Evolutionary conservation across 2,888 invertebrate genomes (phyloP), one percentile per base, ranked within the genome.

Genomic region (Hoplodrina blanda): DNA sequence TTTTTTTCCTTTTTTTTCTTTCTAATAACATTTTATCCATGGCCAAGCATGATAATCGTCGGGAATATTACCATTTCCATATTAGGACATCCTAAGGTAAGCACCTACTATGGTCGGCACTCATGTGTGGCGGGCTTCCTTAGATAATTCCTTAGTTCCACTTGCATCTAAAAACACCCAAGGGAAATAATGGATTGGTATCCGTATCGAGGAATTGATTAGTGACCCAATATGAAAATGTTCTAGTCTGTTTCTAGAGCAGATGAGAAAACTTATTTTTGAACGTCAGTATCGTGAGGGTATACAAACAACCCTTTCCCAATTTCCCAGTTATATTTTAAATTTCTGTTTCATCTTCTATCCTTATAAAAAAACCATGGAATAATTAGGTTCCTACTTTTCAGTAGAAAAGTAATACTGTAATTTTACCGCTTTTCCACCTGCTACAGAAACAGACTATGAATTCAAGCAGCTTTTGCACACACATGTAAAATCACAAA

Each of bases 101-200:
- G n/a, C n/a, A n/a, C n/a, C n/a, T n/a, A 54, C 30, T 25, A 17
- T 19, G 33, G 2, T 20, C 5, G 13, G 49, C 4, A 17, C 6
- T 65, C 30, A 30, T 52, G 30, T 8, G 17, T 50, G 11, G n/a
- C 30, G 46, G 17, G 20, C 33, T 17, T 53, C 17, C 11, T 19
- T 19, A 30, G 46, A 63, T 4, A 20, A 17, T 15, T 61, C 15
- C 15, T 25, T 30, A 50, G 19, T 41, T 25, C 33, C 60, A 55
- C 59, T 41, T 25, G 44, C 60, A 55, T 62, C 44, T 74, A 13
- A 13, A 55, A 61, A 53, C 17, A 69, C 20, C 20, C 59, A 20
- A 56, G 59, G 54, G 59, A 62, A 74, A 62, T 63, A 55, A 44
- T 61, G 33, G 15, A 46, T 61, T 50, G 10, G 49, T 59, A 8